Conservation (phyloP, 2,888 invertebrate species). For the Xanthorhoe spadicearia region DNA sequence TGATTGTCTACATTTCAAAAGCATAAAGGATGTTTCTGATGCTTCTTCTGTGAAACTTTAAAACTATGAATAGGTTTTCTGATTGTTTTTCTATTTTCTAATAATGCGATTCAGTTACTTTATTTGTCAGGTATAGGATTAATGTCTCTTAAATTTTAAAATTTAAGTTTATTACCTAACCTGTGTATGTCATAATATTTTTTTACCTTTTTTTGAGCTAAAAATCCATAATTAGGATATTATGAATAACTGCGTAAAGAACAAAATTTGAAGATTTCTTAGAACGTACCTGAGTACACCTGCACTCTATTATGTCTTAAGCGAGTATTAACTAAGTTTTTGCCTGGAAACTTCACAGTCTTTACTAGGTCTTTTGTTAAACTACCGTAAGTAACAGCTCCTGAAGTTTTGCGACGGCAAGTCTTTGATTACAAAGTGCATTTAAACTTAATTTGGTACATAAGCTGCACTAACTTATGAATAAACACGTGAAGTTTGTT, state of each 20-base stretch:
- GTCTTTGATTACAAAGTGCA: conserved; percentile 12
- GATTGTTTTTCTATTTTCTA: background rate
- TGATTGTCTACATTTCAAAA: background rate
- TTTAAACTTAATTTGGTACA: conserved; percentile 13
- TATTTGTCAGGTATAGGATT: too few species aligned
- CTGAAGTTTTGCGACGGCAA: conserved; percentile 12
- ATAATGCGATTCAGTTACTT: too few species aligned
- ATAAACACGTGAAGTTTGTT: background rate
- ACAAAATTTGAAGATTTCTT: background rate
- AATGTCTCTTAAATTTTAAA: too few species aligned
- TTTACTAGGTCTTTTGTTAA: conserved; percentile 18
- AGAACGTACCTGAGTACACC: background rate
- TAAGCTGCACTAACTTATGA: background rate
- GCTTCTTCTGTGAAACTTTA: background rate
- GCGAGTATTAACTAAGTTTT: conserved; percentile 16
- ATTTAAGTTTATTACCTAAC: too few species aligned
- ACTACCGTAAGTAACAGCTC: conserved; percentile 17
- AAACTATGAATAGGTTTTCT: background rate
- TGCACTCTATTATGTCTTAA: conserved; percentile 17
- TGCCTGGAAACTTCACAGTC: conserved; percentile 9
- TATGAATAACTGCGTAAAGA: background rate
- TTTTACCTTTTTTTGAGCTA: too few species aligned
- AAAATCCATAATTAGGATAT: too few species aligned
- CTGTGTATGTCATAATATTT: too few species aligned
- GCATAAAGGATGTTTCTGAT: background rate